A percentile compares a stretch with the other conserved stretches of the same genome.
These are phyloP conservation scores for Cerceris ruficornis DNA, from an alignment of 2,888 invertebrate genomes.

Conservation along the genomic window DNA sequence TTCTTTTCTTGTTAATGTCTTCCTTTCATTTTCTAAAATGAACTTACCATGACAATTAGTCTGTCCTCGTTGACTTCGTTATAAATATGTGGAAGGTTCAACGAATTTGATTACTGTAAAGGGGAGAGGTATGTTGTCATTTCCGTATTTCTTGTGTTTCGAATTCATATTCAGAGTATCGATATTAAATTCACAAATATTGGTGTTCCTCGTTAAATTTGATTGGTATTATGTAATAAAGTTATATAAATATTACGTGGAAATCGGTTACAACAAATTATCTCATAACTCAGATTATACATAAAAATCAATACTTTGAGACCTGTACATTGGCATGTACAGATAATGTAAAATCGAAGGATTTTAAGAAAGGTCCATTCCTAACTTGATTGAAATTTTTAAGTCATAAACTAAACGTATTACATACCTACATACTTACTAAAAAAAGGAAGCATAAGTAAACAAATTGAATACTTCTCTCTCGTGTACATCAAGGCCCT, in stretches of 20 bases:
- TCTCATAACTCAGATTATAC: neutral
- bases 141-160: neutral
- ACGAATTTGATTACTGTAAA: too few species aligned
- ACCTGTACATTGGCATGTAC: neutral
- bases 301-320: neutral
- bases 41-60: neutral
- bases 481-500: slow-evolving; percentile 81
- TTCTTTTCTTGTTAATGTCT: neutral
- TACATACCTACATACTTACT: slow-evolving; percentile 76
- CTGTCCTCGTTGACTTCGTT: neutral
- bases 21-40: neutral
- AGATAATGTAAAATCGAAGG: neutral
- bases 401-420: slow-evolving; percentile 77
- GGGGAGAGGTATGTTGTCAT: too few species aligned
- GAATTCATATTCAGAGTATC: neutral
- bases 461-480: slow-evolving; percentile 78
- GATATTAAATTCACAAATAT: neutral
- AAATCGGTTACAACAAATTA: neutral
- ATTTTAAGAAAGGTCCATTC: slow-evolving; percentile 67
- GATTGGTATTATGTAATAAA: neutral
- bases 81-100: too few species aligned
- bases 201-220: neutral
- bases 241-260: neutral
- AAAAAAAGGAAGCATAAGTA: slow-evolving; percentile 72
- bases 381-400: slow-evolving; percentile 73